phyloP scores from a whole-genome alignment of 23 tunicate species.

The Corella eumyota region DNA sequence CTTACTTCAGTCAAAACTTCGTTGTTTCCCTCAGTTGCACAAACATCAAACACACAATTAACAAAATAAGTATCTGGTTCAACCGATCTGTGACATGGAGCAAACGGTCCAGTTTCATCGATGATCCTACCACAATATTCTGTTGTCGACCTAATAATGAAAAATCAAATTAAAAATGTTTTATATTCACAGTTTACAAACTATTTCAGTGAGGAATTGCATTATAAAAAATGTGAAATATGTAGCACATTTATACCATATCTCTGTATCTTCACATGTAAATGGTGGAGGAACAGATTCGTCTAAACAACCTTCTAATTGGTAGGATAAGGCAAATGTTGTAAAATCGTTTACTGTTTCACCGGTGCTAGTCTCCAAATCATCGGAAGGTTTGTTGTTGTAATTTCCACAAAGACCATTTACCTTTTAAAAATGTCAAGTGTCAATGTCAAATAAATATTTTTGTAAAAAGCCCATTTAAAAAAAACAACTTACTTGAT shows the following conservation, averaged over 20 bases:
- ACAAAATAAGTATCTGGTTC: neutral
- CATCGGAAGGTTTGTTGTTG: neutral
- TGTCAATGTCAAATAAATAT: no score
- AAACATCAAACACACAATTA: neutral
- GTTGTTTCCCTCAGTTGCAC: neutral
- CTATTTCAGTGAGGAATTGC: no score
- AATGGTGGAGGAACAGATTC: neutral
- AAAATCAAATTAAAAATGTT: no score
- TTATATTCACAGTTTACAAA: no score
- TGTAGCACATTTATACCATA: no score
- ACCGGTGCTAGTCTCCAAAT: conserved; percentile 1
- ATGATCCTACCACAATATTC: neutral
- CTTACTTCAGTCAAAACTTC: neutral
- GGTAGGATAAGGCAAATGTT: neutral
- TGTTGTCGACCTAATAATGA: neutral
- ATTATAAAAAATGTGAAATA: no score
- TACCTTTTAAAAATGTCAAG: no score
- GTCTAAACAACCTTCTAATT: neutral
- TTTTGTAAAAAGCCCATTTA: no score
- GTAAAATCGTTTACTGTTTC: neutral
- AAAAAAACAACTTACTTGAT: conserved; percentile 14
- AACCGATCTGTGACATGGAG: neutral
- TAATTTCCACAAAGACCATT: neutral
- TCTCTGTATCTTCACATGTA: conserved; percentile 7
- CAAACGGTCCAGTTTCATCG: neutral